These are phyloP conservation scores for Lytechinus pictus DNA, from an alignment of 35 echinoderm and acorn worm genomes.

Conservation along the genomic window DNA sequence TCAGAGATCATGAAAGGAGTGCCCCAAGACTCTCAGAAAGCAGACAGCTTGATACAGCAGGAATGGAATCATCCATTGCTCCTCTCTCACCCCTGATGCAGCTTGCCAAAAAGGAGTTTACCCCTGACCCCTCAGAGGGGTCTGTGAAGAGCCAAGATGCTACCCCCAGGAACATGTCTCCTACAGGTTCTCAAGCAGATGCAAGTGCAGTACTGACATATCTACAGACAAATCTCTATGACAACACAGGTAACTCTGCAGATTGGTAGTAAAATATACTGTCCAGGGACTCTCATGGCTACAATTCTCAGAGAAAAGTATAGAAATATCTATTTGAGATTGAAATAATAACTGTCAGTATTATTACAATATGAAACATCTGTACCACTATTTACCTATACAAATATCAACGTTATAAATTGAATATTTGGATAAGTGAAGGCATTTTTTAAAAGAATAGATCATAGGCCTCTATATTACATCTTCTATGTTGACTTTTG, in stretches of 20 bases:
- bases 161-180: constrained; percentile 4
- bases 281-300: too few relatives aligned
- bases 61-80: constrained; percentile 31
- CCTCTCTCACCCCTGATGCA: constrained; percentile 75
- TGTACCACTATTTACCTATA: too few relatives aligned
- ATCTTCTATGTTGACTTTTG: too few relatives aligned
- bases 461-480: too few relatives aligned
- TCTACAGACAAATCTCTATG: constrained; percentile 83
- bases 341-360: too few relatives aligned
- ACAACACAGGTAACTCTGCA: constrained; percentile 61
- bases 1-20: not conserved
- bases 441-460: too few relatives aligned
- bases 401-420: too few relatives aligned
- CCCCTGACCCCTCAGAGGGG: constrained; percentile 71
- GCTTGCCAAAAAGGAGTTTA: constrained; percentile 65
- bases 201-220: constrained; percentile 69
- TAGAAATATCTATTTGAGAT: too few relatives aligned
- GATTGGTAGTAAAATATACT: too few relatives aligned
- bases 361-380: too few relatives aligned
- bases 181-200: constrained; percentile 62
- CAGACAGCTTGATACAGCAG: not conserved
- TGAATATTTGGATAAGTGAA: too few relatives aligned
- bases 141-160: constrained; percentile 49
- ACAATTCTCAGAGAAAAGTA: too few relatives aligned
- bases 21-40: not conserved